Conservation (phyloP, 2,888 invertebrate species). For the Exocentrus adspersus region DNA sequence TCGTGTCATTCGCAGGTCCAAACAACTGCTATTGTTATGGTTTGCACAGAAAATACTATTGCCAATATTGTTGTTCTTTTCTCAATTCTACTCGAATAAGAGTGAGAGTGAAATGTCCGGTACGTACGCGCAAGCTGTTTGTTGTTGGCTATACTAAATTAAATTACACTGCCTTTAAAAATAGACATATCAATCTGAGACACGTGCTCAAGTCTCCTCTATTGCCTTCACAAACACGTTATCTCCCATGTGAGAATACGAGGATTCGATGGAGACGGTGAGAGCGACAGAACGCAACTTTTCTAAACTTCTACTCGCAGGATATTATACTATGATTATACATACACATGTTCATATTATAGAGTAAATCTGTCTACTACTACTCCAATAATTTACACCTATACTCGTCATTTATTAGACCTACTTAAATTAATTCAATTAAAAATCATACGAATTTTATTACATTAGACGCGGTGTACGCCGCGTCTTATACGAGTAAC, state of each 20-base stretch:
- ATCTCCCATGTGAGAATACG: constrained; percentile 26
- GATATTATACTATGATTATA: no score
- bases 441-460: no score
- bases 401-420: no score
- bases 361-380: no score
- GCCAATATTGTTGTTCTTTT: constrained; percentile 46
- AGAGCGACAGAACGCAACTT: background rate
- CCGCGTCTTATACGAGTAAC: no score
- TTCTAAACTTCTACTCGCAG: background rate
- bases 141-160: constrained; percentile 16
- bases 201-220: constrained; percentile 37
- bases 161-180: constrained; percentile 29
- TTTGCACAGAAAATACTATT: constrained; percentile 41
- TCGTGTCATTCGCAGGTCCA: constrained; percentile 58
- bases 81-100: constrained; percentile 31
- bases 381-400: no score
- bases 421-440: no score
- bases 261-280: constrained; percentile 6
- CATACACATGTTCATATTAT: no score
- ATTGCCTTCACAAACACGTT: constrained; percentile 36
- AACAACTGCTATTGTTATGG: constrained; percentile 55
- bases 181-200: constrained; percentile 42
- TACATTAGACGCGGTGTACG: no score
- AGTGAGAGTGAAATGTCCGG: constrained; percentile 31
- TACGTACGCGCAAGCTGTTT: constrained; percentile 16